phyloP scores from a whole-genome alignment of 2,797 vertebrate genomes.

The Mus spretus region DNA sequence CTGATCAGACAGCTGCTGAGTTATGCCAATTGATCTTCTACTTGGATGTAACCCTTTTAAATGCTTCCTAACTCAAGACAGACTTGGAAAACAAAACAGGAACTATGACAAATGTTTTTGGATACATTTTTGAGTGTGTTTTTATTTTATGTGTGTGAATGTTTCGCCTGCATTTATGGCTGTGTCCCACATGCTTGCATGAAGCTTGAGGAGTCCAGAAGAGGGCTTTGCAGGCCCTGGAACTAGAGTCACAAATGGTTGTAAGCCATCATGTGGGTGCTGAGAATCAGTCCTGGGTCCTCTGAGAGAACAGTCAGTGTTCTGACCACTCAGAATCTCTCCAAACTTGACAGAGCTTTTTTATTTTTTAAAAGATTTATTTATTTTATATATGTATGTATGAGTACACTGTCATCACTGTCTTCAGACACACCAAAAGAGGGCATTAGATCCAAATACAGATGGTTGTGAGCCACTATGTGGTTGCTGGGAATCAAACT shows the following conservation, averaged over 20 bases:
- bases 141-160: not conserved
- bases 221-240: not conserved
- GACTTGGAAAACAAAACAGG: slow-evolving; percentile 45
- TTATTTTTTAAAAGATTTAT: too few species aligned
- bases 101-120: slow-evolving; percentile 53
- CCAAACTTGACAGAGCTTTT: not conserved
- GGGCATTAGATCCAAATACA: too few species aligned
- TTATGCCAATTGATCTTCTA: not conserved
- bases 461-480: not conserved
- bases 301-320: not conserved
- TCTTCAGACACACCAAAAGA: too few species aligned
- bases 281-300: not conserved
- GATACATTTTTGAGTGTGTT: not conserved
- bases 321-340: not conserved
- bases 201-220: not conserved
- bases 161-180: not conserved
- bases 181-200: not conserved
- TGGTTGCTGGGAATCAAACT: not conserved
- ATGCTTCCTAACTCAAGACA: slow-evolving; percentile 10
- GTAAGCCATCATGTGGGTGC: not conserved
- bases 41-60: not conserved
- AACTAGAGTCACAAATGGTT: not conserved
- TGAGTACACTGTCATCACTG: too few species aligned
- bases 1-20: slow-evolving; percentile 14
- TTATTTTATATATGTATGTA: too few species aligned